Evolutionary conservation across 1,140 invertebrate species (phyloP), one percentile per base, ranked within the genome.

Genomic region (Drosophila sucinea): DNA sequence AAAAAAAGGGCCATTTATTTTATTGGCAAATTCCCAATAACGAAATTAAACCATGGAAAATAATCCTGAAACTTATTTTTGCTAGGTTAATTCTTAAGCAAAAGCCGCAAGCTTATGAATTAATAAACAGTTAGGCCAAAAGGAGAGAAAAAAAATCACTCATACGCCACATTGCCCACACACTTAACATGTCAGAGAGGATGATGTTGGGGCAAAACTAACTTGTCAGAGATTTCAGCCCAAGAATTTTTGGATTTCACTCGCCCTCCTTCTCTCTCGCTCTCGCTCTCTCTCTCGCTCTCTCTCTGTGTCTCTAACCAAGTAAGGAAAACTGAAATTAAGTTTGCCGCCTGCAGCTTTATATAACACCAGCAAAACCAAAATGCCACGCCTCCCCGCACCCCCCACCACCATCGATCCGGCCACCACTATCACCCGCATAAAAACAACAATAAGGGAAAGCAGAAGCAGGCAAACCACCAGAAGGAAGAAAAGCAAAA

Each of bases 301-400:
- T 75, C 56, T 70, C 38, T 40, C 55, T 73, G 55, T 67, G 57
- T 61, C 17, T 38, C 57, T 55, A 47, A 66, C 54, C 47, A 68
- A 67, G 33, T 60, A 54, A 27, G 77, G 70, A 78, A 56, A 61
- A 62, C 35, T 67, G 79, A 87, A 87, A 86, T 83, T 86, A 89
- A 87, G 84, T 87, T 62, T 86, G 83, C 83, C 84, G 83, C 83
- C 83, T 86, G 76, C 79, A 86, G 83, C 62, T 77, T 83, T 83
- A 79, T 86, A 81, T 86, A 81, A 83, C 83, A 87, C 83, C 73
- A 77, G 72, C 79, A 68, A 60, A 63, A 73, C 69, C 11, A 41
- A 35, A 47, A 25, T 44, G 44, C 61, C 66, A 68, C 40, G 29
- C 66, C 44, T 41, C 40, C 44, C 8, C 25, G 8, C 41, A n/a